Percentiles rank a stretch among this genome's conserved stretches.
phyloP scores from a whole-genome alignment of 2,888 invertebrate genomes.

The Nymphalis urticae region DNA sequence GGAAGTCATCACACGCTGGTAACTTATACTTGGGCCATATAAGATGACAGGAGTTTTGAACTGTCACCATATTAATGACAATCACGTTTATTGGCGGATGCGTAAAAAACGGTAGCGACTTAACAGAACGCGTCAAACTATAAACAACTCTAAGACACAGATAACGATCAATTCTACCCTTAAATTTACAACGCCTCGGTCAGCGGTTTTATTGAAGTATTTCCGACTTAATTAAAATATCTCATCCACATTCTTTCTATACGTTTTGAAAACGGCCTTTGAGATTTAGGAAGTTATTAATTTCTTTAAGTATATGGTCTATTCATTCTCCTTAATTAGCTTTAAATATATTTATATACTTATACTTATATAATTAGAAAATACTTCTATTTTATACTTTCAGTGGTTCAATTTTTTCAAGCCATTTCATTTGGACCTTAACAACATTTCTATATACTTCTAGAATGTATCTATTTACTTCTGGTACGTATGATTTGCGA shows the following conservation, averaged over 20 bases:
- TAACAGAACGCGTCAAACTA: conserved; percentile 51
- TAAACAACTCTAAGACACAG: conserved; percentile 61
- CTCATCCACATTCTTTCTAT: conserved; percentile 51
- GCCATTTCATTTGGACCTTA: too few relatives aligned
- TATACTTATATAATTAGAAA: background rate
- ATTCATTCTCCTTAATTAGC: conserved; percentile 14
- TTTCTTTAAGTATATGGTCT: conserved; percentile 47
- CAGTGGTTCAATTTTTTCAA: too few relatives aligned
- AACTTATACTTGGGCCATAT: background rate
- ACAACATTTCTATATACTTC: too few relatives aligned
- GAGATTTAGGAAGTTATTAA: conserved; percentile 56
- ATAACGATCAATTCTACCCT: conserved; percentile 61
- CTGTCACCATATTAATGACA: conserved; percentile 64
- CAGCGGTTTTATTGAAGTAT: conserved; percentile 70
- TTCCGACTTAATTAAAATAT: conserved; percentile 52
- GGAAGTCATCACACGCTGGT: background rate
- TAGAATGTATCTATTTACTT: too few relatives aligned
- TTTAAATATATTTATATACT: background rate
- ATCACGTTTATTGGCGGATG: conserved; percentile 73
- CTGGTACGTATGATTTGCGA: too few relatives aligned
- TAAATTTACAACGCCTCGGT: conserved; percentile 65
- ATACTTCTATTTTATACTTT: too few relatives aligned
- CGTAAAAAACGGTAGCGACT: conserved; percentile 68
- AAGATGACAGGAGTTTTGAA: background rate
- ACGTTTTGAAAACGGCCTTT: conserved; percentile 43